Conservation (phyloP, 2,113 vertebrate genomes). For the Charina bottae region DNA sequence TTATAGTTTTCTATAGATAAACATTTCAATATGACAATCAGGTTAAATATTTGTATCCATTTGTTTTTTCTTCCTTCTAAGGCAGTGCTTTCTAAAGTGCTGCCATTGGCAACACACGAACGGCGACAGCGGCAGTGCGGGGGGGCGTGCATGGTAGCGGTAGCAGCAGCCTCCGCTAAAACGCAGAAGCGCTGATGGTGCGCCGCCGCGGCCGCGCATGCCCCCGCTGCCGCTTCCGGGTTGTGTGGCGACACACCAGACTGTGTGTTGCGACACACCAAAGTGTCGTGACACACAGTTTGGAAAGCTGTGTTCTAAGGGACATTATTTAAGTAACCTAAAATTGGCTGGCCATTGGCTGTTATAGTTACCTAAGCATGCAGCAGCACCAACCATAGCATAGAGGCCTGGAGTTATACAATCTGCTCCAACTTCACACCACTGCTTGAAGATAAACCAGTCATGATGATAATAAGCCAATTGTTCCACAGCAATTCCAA, state of each 20-base stretch:
- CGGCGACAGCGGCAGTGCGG: too few relatives aligned
- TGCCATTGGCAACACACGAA: too few relatives aligned
- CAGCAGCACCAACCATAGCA: conserved; percentile 97
- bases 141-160: too few relatives aligned
- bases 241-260: too few relatives aligned
- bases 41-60: background rate
- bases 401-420: conserved; percentile 98
- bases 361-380: conserved; percentile 88
- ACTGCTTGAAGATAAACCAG: conserved; percentile 97
- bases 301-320: too few relatives aligned
- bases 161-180: too few relatives aligned
- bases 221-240: too few relatives aligned
- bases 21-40: background rate
- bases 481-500: conserved; percentile 96
- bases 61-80: background rate
- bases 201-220: too few relatives aligned
- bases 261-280: too few relatives aligned
- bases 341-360: conserved; percentile 22
- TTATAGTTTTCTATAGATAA: background rate
- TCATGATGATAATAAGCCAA: conserved; percentile 96
- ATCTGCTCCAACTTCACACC: conserved; percentile 97
- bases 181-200: too few relatives aligned
- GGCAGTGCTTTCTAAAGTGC: too few relatives aligned
- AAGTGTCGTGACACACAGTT: too few relatives aligned
- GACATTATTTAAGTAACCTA: background rate